Conservation (phyloP, 2,113 vertebrate genomes). For the Podarcis muralis region DNA sequence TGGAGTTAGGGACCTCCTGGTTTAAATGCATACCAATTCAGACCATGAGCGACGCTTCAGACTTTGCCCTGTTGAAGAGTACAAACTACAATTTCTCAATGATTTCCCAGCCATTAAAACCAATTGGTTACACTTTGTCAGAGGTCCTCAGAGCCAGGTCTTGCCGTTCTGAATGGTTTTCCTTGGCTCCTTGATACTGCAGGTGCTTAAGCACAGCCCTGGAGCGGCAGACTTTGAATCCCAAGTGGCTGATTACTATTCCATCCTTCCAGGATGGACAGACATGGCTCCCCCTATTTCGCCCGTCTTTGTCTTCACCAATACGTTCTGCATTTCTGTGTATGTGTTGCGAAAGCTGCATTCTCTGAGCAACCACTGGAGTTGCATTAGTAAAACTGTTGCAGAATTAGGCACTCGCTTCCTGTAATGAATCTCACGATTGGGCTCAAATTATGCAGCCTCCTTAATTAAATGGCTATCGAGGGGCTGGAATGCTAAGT, state of each 20-base stretch:
- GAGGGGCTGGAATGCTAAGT: constrained; percentile 52
- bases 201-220: constrained; percentile 1
- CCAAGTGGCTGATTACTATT: not conserved
- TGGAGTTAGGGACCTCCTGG: not conserved
- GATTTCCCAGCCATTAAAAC: rapidly evolving
- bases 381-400: constrained; percentile 60
- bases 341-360: rapidly evolving
- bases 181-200: constrained; percentile 18
- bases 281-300: not conserved
- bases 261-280: not conserved
- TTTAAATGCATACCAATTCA: not conserved
- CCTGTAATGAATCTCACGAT: constrained; percentile 69
- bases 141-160: not conserved
- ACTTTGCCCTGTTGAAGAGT: not conserved
- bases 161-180: constrained; percentile 11
- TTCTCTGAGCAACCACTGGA: not conserved
- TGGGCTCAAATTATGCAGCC: constrained; percentile 64
- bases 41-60: too few relatives aligned
- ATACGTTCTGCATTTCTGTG: rapidly evolving
- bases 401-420: constrained; percentile 53
- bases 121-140: not conserved
- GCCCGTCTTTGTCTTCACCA: not conserved
- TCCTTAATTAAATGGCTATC: constrained; percentile 72
- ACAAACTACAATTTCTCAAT: not conserved
- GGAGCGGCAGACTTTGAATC: not conserved